Evolutionary conservation across 2,113 vertebrate species (phyloP).

Genomic region (Haplochromis vanheusdeni): DNA sequence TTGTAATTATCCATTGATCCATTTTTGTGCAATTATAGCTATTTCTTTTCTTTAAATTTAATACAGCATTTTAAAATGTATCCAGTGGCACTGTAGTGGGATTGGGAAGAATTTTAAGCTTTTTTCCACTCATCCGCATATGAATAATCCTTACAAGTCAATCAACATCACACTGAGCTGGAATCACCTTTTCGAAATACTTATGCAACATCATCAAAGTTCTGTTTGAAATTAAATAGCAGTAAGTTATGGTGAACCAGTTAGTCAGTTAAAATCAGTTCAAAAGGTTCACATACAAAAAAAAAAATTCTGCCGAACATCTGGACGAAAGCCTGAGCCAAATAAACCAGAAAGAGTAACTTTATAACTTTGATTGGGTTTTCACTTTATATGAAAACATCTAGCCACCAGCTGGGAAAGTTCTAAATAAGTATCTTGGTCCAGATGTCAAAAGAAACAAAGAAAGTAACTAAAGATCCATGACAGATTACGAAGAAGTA

Average conservation of each 20-base stretch:
- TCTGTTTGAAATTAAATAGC: neutral
- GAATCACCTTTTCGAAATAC: neutral
- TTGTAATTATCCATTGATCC: neutral
- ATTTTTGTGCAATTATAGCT: neutral
- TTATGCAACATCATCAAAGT: neutral
- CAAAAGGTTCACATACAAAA: neutral
- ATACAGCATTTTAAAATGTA: neutral
- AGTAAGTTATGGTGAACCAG: neutral
- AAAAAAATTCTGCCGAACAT: neutral
- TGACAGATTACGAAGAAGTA: neutral
- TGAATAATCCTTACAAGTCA: neutral
- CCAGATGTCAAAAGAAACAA: neutral
- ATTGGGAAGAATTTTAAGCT: neutral
- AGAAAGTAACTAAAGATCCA: neutral
- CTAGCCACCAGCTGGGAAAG: slow-evolving; percentile 7
- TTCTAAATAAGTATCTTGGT: neutral
- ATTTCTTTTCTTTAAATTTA: neutral
- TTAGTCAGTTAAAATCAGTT: neutral
- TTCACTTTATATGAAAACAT: slow-evolving; percentile 14
- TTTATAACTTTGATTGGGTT: neutral
- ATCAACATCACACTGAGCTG: neutral
- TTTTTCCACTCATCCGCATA: neutral
- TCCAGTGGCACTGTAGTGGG: neutral
- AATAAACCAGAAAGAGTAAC: neutral
- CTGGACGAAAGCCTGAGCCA: neutral